phyloP scores from a whole-genome alignment of 2,888 invertebrate genomes.

The Chromoteleia sp. region DNA sequence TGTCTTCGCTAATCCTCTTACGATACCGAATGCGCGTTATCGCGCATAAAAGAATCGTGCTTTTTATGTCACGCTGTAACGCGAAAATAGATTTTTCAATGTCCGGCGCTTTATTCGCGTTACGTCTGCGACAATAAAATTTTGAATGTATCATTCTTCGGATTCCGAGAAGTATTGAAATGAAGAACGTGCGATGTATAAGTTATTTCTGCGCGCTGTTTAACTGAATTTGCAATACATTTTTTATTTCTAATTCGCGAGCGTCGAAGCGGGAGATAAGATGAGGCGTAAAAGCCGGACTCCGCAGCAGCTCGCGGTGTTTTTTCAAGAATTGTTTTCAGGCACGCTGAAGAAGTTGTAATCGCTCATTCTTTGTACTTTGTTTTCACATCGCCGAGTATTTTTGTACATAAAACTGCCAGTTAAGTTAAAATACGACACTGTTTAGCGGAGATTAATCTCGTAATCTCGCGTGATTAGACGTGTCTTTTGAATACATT shows the following conservation, averaged over 20 bases:
- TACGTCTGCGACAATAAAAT: conserved; percentile 22
- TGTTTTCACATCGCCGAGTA: background rate
- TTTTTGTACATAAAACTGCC: background rate
- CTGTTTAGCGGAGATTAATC: background rate
- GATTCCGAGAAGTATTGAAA: conserved; percentile 35
- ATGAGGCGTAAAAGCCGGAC: background rate
- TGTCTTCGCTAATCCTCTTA: conserved; percentile 22
- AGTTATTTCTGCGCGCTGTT: conserved; percentile 32
- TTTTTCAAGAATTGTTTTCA: conserved; percentile 9
- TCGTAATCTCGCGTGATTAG: conserved; percentile 11
- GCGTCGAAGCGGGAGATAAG: conserved; percentile 3
- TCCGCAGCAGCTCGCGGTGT: background rate
- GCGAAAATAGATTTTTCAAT: conserved; percentile 11
- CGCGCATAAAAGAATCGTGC: background rate
- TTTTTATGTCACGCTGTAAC: no score
- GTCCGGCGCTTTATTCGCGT: conserved; percentile 24
- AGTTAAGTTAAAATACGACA: conserved; percentile 1
- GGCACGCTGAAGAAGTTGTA: background rate
- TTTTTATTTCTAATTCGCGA: conserved; percentile 27
- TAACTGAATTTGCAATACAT: conserved; percentile 17
- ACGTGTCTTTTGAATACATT: conserved; percentile 10
- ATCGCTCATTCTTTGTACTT: conserved; percentile 6
- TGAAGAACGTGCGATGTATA: conserved; percentile 33
- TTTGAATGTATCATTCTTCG: conserved; percentile 27
- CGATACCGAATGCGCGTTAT: conserved; percentile 11